phyloP scores from a whole-genome alignment of 2,888 invertebrate species.

The Eristalis intricaria region DNA sequence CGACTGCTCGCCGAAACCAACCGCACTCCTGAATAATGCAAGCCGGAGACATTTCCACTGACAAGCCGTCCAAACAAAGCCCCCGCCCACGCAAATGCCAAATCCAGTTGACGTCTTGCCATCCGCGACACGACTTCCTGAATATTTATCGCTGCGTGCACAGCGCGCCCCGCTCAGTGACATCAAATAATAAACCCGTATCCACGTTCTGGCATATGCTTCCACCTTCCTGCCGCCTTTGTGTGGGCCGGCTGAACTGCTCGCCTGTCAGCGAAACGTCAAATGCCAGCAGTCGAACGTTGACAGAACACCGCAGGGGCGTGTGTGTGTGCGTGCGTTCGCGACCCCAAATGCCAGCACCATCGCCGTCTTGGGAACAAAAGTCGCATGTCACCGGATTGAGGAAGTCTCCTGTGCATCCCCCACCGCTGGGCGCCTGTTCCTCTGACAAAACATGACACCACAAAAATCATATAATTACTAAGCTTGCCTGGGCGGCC shows the following conservation, averaged over 20 bases:
- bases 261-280: conserved; percentile 58
- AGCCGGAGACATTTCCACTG: neutral
- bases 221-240: neutral
- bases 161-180: neutral
- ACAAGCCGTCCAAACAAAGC: conserved; percentile 21
- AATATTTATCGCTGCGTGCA: conserved; percentile 18
- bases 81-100: conserved; percentile 13
- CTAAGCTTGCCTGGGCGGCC: conserved; percentile 64
- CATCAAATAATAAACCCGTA: neutral
- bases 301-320: conserved; percentile 13
- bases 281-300: conserved; percentile 33
- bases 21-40: neutral
- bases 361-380: neutral
- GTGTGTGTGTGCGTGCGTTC: neutral
- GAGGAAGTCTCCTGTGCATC: neutral
- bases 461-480: conserved; percentile 57
- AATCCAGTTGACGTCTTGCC: conserved; percentile 16
- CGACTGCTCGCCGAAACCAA: neutral
- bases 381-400: neutral
- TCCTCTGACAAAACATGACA: conserved; percentile 47
- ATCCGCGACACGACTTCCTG: conserved; percentile 13
- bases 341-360: neutral
- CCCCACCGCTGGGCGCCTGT: neutral
- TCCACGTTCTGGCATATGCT: neutral
- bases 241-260: neutral